Evolutionary conservation across 2,797 vertebrate genomes (phyloP).

Genomic region (Tenualosa thibaudeaui): DNA sequence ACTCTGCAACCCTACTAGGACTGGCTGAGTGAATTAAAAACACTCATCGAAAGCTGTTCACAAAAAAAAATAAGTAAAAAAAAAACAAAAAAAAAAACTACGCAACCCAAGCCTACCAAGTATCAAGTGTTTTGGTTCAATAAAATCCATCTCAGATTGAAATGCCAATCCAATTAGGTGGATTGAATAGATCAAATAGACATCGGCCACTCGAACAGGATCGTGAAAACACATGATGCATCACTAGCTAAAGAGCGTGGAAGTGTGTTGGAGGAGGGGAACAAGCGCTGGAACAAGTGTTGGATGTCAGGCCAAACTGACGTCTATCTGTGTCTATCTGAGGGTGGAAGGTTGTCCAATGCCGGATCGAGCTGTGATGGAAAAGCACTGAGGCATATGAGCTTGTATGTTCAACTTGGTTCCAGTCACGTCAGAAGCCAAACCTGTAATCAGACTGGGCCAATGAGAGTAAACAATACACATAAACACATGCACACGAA

Average conservation of each 20-base stretch:
- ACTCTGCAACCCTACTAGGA: background rate
- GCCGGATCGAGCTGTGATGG: conserved; percentile 31
- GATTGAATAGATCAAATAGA: conserved; percentile 12
- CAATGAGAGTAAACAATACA: background rate
- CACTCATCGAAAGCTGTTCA: conserved; percentile 15
- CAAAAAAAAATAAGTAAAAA: background rate
- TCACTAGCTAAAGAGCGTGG: background rate
- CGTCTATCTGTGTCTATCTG: background rate
- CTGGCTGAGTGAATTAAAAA: background rate
- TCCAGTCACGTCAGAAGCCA: conserved; percentile 32
- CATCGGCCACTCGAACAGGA: background rate
- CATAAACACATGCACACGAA: background rate
- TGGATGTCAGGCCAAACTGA: background rate
- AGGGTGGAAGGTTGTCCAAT: background rate
- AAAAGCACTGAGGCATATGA: conserved; percentile 32
- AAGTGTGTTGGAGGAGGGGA: background rate
- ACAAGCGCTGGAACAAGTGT: background rate
- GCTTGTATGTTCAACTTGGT: conserved; percentile 22
- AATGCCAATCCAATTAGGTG: background rate
- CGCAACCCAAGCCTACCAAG: background rate
- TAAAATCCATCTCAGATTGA: conserved; percentile 20
- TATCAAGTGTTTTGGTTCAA: background rate
- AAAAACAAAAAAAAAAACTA: background rate
- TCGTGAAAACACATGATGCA: background rate
- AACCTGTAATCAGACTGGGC: conserved; percentile 36